phyloP scores from a whole-genome alignment of 2,888 invertebrate species.

The Pseudoips prasinana region DNA sequence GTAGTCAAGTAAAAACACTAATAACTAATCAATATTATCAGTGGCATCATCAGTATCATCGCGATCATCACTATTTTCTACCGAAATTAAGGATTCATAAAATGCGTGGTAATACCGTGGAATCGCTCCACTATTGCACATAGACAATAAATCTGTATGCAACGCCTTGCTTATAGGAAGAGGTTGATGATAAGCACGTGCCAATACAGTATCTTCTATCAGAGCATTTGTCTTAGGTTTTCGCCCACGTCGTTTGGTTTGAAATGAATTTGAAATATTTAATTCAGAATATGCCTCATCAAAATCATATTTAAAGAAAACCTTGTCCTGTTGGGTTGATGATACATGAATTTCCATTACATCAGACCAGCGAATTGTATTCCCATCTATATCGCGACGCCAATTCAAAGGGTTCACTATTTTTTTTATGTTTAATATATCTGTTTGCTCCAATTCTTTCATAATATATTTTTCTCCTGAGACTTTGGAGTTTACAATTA shows the following conservation, averaged over 20 bases:
- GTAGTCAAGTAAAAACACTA: slow-evolving; percentile 4
- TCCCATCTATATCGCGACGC: slow-evolving; percentile 6
- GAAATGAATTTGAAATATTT: slow-evolving; percentile 9
- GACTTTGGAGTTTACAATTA: slow-evolving; percentile 9
- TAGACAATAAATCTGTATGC: slow-evolving; percentile 8
- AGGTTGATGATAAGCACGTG: slow-evolving; percentile 9
- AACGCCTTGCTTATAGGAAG: slow-evolving; percentile 10
- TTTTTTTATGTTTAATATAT: slow-evolving; percentile 9
- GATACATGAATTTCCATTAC: slow-evolving; percentile 8
- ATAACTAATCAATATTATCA: slow-evolving; percentile 4
- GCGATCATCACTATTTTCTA: slow-evolving; percentile 2
- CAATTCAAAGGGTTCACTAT: slow-evolving; percentile 6
- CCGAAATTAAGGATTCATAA: slow-evolving; percentile 1
- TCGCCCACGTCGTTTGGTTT: slow-evolving; percentile 12
- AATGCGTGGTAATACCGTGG: slow-evolving; percentile 6
- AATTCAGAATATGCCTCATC: slow-evolving; percentile 9
- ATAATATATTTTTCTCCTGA: slow-evolving; percentile 1
- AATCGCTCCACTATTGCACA: slow-evolving; percentile 12
- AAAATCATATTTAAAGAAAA: slow-evolving; percentile 9
- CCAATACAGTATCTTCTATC: slow-evolving; percentile 6
- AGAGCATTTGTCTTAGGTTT: slow-evolving; percentile 11
- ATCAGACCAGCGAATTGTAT: slow-evolving; percentile 4
- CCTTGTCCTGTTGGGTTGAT: background rate
- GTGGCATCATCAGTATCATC: slow-evolving; percentile 1
- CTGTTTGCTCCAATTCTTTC: slow-evolving; percentile 4